phyloP scores from a whole-genome alignment of 2,113 vertebrate genomes.

The Toxotes chatareus region DNA sequence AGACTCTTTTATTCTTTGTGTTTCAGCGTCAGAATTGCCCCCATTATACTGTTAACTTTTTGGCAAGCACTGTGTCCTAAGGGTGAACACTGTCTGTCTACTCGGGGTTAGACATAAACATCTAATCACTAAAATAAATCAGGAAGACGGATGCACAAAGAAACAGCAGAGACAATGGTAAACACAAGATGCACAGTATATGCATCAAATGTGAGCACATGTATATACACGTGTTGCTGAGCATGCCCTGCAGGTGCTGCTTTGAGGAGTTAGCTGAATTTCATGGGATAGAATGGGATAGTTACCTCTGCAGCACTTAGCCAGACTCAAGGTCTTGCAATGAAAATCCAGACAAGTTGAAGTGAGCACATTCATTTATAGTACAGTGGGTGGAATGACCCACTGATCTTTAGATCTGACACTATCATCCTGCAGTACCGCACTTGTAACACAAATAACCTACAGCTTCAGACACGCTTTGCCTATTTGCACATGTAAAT shows the following conservation, averaged over 20 bases:
- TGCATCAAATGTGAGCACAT: neutral
- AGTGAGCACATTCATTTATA: neutral
- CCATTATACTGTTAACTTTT: slow-evolving; percentile 19
- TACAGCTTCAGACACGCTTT: neutral
- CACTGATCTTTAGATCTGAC: neutral
- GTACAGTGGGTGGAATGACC: neutral
- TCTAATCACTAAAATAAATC: neutral
- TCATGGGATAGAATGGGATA: neutral
- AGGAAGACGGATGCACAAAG: neutral
- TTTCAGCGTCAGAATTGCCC: slow-evolving; percentile 19
- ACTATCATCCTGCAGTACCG: neutral
- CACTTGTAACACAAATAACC: neutral
- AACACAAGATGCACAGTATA: neutral
- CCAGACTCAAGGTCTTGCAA: too few relatives aligned
- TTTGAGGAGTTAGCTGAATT: neutral
- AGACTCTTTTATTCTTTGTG: slow-evolving; percentile 15
- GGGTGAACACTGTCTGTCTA: slow-evolving; percentile 9
- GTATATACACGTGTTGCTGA: neutral
- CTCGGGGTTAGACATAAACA: slow-evolving; percentile 5
- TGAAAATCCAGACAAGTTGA: neutral
- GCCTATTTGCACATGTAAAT: neutral
- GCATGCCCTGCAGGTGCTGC: neutral
- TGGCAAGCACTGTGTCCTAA: slow-evolving; percentile 20
- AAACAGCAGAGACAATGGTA: neutral
- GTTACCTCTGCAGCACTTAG: neutral